Evolutionary conservation across 1,140 invertebrate species (phyloP).

Genomic region (Drosophila micromelanica): DNA sequence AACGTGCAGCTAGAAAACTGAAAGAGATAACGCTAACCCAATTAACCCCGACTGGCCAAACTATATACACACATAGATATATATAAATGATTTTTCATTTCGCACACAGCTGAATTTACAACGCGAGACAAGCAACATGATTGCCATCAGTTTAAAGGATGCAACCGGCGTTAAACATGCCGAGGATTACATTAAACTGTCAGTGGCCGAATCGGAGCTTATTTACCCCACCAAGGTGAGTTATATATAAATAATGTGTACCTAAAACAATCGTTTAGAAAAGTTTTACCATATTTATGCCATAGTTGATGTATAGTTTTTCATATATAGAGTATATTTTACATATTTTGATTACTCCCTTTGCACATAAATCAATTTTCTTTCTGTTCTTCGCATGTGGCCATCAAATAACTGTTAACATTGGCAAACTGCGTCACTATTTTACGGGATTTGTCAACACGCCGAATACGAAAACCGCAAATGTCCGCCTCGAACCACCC

Average conservation of each 20-base stretch:
- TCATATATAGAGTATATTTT: not conserved
- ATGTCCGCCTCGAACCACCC: conserved; percentile 12
- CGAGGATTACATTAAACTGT: conserved; percentile 79
- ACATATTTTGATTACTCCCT: conserved; percentile 8
- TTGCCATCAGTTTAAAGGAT: conserved; percentile 78
- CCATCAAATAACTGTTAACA: conserved; percentile 30
- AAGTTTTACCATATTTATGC: too few relatives aligned
- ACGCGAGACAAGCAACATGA: conserved; percentile 77
- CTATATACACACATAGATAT: not conserved
- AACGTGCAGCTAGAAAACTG: not conserved
- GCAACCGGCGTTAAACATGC: conserved; percentile 79
- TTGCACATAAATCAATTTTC: conserved; percentile 35
- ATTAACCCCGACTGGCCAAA: conserved; percentile 5
- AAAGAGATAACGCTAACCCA: conserved; percentile 9
- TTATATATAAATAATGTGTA: not conserved
- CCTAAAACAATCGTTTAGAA: conserved; percentile 5
- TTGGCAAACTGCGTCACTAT: conserved; percentile 20
- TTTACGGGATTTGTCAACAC: conserved; percentile 32
- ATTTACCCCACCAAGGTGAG: conserved; percentile 82
- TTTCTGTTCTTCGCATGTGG: conserved; percentile 8
- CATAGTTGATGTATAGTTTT: not conserved
- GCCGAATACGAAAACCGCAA: conserved; percentile 17
- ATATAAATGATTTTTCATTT: conserved; percentile 19
- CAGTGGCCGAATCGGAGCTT: conserved; percentile 67
- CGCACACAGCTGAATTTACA: conserved; percentile 66